A percentile compares a stretch with the other conserved stretches of the same genome.
Evolutionary conservation across 2,888 invertebrate species (phyloP).

Genomic region (Elgonia sp.): DNA sequence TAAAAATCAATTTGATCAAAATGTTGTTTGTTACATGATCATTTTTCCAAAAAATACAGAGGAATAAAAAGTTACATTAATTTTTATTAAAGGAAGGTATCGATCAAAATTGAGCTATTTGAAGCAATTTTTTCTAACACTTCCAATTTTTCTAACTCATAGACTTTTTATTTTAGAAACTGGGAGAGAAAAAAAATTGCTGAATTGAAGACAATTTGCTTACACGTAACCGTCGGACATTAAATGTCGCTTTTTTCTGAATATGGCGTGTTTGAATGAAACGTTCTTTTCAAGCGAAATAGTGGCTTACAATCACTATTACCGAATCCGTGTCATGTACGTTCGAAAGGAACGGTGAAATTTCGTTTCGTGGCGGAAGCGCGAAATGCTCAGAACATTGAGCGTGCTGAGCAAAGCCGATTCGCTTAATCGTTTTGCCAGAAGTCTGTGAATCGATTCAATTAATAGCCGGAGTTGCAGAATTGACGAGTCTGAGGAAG

Average conservation of each 20-base stretch:
- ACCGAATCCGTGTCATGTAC: conserved; percentile 49
- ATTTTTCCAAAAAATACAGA: too few species aligned
- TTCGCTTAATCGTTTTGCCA: conserved; percentile 68
- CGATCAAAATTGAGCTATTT: too few species aligned
- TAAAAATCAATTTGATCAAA: too few species aligned
- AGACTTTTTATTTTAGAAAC: too few species aligned
- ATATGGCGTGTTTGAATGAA: conserved; percentile 50
- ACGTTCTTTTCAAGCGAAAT: conserved; percentile 53
- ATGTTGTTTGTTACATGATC: too few species aligned
- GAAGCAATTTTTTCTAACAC: too few species aligned
- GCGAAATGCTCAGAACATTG: conserved; percentile 53
- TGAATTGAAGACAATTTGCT: conserved; percentile 40
- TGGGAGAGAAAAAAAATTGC: too few species aligned
- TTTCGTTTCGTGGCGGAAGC: conserved; percentile 51
- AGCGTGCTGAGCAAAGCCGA: conserved; percentile 68
- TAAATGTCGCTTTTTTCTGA: conserved; percentile 47
- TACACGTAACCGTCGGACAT: conserved; percentile 35
- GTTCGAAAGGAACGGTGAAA: conserved; percentile 57
- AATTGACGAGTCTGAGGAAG: conserved; percentile 59
- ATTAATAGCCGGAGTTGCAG: conserved; percentile 67
- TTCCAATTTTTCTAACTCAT: too few species aligned
- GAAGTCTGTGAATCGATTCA: conserved; percentile 73
- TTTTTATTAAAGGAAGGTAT: too few species aligned
- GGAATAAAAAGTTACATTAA: too few species aligned
- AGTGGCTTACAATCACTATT: conserved; percentile 66